Evolutionary conservation across 2,113 vertebrate species (phyloP).

Genomic region (Apteryx mantelli): DNA sequence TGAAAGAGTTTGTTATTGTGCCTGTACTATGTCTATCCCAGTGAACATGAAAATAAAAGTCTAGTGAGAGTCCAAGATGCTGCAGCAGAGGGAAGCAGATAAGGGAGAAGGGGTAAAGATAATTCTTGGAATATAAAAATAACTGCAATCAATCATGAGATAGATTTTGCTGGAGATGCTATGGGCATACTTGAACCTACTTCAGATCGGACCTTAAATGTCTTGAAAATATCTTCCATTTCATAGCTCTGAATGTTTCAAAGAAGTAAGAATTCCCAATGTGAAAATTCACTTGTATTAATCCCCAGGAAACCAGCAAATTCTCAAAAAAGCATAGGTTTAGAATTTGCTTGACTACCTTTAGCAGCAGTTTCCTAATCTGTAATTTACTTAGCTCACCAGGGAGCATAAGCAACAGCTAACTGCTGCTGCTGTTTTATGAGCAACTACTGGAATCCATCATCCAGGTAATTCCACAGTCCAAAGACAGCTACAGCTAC

Average conservation of each 20-base stretch:
- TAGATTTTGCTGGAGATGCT: background rate
- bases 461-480: background rate
- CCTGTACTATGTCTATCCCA: background rate
- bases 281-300: background rate
- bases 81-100: background rate
- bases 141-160: background rate
- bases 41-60: background rate
- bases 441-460: background rate
- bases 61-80: background rate
- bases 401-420: background rate
- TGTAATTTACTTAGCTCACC: background rate
- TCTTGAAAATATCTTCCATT: background rate
- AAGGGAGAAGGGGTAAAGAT: background rate
- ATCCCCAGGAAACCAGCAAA: background rate
- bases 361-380: background rate
- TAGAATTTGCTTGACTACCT: background rate
- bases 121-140: background rate
- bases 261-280: background rate
- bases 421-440: background rate
- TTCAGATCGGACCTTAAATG: background rate
- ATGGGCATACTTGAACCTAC: background rate
- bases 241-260: background rate
- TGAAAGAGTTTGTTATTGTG: background rate
- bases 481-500: background rate
- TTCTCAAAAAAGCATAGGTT: background rate